phyloP scores from a whole-genome alignment of 2,797 vertebrate genomes.

The Urocyon cinereoargenteus region DNA sequence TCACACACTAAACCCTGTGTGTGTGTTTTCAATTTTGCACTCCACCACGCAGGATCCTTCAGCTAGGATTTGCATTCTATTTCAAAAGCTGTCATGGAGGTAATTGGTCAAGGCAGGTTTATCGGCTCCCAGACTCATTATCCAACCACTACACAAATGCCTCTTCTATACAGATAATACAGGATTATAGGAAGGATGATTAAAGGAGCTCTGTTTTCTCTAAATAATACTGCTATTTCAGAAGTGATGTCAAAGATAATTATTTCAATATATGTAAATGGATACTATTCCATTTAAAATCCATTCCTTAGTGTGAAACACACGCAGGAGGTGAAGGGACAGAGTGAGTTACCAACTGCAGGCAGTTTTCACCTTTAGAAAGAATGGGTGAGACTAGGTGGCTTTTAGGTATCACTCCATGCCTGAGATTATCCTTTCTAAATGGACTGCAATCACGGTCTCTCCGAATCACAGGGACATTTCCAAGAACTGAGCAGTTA shows the following conservation, averaged over 20 bases:
- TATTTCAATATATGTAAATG: slow-evolving; percentile 49
- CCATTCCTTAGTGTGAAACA: neutral
- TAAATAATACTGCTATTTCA: slow-evolving; percentile 53
- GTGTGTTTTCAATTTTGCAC: neutral
- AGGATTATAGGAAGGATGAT: neutral
- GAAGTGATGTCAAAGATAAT: slow-evolving; percentile 34
- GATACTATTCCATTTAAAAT: slow-evolving; percentile 45
- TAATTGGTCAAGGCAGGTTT: slow-evolving; percentile 47
- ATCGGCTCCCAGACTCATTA: neutral
- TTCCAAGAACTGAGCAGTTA: slow-evolving; percentile 51
- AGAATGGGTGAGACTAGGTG: neutral
- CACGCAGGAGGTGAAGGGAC: neutral
- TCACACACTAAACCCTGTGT: neutral
- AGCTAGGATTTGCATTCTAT: slow-evolving; percentile 56
- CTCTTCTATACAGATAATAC: slow-evolving; percentile 18
- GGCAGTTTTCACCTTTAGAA: slow-evolving; percentile 62
- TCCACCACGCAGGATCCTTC: neutral
- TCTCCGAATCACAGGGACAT: slow-evolving; percentile 49
- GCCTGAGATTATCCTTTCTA: slow-evolving; percentile 41
- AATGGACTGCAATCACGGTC: slow-evolving; percentile 33
- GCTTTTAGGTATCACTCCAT: neutral
- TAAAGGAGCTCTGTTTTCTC: slow-evolving; percentile 60
- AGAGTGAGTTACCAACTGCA: neutral
- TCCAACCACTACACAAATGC: slow-evolving; percentile 6
- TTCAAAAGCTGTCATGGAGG: slow-evolving; percentile 49